Evolutionary conservation across 2,797 vertebrate species (phyloP).

Genomic region (Darevskia mixta): DNA sequence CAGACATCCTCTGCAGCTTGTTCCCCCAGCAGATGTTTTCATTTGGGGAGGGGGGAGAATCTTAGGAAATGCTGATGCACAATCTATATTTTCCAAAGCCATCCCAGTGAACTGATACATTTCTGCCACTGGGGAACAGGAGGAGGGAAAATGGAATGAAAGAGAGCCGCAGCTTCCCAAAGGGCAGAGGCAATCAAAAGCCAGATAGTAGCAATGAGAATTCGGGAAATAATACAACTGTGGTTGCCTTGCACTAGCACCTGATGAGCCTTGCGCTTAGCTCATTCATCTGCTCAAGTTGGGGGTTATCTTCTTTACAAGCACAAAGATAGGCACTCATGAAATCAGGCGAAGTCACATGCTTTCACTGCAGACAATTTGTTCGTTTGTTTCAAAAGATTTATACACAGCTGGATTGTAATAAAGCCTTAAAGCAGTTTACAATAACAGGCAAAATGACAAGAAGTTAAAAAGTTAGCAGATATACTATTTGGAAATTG

Average conservation of each 20-base stretch:
- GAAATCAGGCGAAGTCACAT: neutral
- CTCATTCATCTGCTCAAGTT: neutral
- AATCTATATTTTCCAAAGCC: conserved; percentile 17
- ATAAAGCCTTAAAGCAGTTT: no score
- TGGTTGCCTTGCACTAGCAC: neutral
- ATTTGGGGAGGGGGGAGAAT: neutral
- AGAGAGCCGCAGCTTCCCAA: conserved; percentile 1
- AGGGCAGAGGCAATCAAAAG: neutral
- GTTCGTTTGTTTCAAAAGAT: no score
- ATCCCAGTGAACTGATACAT: conserved; percentile 7
- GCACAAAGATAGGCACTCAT: neutral
- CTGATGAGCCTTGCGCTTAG: neutral
- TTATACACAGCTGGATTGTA: no score
- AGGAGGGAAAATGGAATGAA: neutral
- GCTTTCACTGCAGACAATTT: no score
- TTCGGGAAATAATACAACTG: neutral
- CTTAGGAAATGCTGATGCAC: neutral
- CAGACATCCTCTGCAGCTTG: neutral
- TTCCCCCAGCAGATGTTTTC: neutral
- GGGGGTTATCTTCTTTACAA: neutral
- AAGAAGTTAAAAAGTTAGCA: neutral
- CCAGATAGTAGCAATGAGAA: neutral
- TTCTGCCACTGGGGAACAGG: neutral
- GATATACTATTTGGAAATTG: neutral
- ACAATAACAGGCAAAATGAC: neutral